These are phyloP conservation scores for Dendropsophus ebraccatus DNA, from an alignment of 2,113 vertebrate genomes.

Conservation along the genomic window DNA sequence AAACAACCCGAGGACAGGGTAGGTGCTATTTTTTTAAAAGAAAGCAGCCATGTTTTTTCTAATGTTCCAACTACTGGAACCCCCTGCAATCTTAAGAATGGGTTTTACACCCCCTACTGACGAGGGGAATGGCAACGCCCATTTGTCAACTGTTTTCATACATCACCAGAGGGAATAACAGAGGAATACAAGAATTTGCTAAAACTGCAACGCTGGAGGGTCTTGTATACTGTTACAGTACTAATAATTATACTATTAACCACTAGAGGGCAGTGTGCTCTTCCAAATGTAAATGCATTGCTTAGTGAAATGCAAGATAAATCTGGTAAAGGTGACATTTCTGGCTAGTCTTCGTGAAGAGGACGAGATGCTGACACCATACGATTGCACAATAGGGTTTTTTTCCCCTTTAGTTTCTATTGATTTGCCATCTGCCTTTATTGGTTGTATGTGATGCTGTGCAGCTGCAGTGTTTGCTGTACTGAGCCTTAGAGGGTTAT, in stretches of 20 bases:
- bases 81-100: too few relatives aligned
- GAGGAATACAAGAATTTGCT: too few relatives aligned
- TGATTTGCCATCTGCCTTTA: neutral
- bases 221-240: too few relatives aligned
- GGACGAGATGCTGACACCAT: neutral
- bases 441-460: neutral
- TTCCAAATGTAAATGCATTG: neutral
- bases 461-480: neutral
- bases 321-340: neutral
- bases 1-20: too few relatives aligned
- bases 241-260: neutral
- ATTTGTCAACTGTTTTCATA: too few relatives aligned
- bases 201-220: too few relatives aligned
- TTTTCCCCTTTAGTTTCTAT: neutral
- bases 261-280: neutral
- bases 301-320: neutral
- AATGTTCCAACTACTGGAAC: too few relatives aligned
- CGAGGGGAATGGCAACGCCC: too few relatives aligned
- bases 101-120: too few relatives aligned
- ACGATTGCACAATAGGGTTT: neutral
- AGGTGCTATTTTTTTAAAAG: too few relatives aligned
- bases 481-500: neutral
- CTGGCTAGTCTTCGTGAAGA: neutral
- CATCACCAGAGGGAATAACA: too few relatives aligned
- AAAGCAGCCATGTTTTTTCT: too few relatives aligned